Conservation (phyloP, 2,888 invertebrate species). For the Dicyrtoma fusca region DNA sequence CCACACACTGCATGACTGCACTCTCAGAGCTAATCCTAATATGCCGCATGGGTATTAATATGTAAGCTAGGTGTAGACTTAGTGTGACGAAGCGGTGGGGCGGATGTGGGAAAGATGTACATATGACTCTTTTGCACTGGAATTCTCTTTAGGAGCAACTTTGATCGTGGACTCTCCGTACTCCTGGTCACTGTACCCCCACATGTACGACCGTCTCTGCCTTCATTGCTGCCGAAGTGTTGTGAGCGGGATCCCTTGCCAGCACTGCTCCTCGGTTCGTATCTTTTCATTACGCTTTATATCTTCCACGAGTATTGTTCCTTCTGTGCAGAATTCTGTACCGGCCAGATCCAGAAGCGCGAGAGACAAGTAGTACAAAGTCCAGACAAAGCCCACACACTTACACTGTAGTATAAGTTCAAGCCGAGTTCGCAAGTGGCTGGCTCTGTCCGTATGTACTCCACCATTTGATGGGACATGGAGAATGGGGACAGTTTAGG, state of each 20-base stretch:
- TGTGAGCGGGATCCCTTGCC: slow-evolving; percentile 57
- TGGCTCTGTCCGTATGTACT: too few species aligned
- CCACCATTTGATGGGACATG: too few species aligned
- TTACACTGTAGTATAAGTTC: too few species aligned
- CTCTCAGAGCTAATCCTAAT: not conserved
- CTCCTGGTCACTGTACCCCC: slow-evolving; percentile 59
- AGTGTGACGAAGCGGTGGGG: not conserved
- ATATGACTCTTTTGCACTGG: slow-evolving; percentile 14
- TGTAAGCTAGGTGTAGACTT: too few species aligned
- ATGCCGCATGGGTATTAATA: too few species aligned
- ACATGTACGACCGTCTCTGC: slow-evolving; percentile 59
- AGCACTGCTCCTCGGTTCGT: slow-evolving; percentile 56
- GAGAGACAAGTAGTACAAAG: too few species aligned
- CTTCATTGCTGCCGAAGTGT: slow-evolving; percentile 59
- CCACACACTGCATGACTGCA: not conserved
- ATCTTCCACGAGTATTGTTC: not conserved
- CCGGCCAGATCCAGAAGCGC: too few species aligned
- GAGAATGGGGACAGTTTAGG: too few species aligned
- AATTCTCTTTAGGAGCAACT: slow-evolving; percentile 58
- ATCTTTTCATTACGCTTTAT: not conserved
- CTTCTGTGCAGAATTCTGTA: not conserved
- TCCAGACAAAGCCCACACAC: too few species aligned
- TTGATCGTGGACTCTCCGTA: slow-evolving; percentile 61
- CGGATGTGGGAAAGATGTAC: not conserved
- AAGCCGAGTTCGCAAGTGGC: too few species aligned